Evolutionary conservation across 1,140 invertebrate species (phyloP), one percentile per base, ranked within the genome.

Genomic region (Leptinotarsa texana): DNA sequence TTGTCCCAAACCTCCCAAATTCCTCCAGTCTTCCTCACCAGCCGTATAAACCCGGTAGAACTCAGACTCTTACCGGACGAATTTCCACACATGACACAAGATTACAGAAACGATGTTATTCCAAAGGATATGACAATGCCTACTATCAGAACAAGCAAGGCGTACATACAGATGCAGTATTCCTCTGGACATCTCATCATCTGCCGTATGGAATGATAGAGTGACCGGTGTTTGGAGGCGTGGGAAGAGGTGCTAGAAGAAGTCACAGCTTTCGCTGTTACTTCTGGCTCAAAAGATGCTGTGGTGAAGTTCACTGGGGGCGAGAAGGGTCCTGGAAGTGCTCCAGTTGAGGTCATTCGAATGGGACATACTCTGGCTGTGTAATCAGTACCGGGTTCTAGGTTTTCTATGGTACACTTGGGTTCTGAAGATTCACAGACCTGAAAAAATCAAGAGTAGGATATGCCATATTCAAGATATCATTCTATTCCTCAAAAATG

Each of bases 351-450:
- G 74, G 89, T 88, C 72, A 90, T 85, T 49, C 93, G 89, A 69
- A 94, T 88, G 3, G 91, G 90, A 86, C 91, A 92, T 18, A 95
- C 93, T 27, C 93, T 88, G 68, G 93, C 89, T 77, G 87, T 84
- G 83, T 95, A 95, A 77, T 93, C 92, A 42, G 88, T 88, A 74
- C 91, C 91, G 18, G 91, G 86, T 78, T 92, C 89, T 77, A 95
- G 86, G 80, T 90, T 90, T 76, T 90, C 89, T 78, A 95, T 83
- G 69, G 84, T 85, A 81, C 88, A 91, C 81, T 88, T 89, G 21
- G 89, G 90, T 74, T 92, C 92, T 74, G 86, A 79, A 62, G 93
- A 93, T 78, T 88, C 86, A 82, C 94, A 94, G 51, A 93, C 88
- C 92, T 95, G 85, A 22, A 81, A 84, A 71, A 82, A 76, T 57